Evolutionary conservation across 2,797 vertebrate genomes (phyloP).

Genomic region (Dallia pectoralis): DNA sequence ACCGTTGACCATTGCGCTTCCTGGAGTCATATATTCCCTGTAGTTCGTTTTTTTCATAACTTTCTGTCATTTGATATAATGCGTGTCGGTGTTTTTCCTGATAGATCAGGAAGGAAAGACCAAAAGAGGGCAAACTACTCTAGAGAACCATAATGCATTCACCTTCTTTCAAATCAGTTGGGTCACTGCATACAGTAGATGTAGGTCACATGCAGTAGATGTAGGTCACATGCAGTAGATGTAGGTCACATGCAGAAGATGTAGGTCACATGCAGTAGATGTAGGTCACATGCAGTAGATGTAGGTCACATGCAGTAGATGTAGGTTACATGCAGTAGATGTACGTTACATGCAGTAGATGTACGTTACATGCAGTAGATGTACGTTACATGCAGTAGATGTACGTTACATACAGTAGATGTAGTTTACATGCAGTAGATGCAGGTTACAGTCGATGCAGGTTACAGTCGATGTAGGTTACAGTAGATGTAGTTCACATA

Average conservation of each 20-base stretch:
- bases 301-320: not conserved
- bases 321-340: too few species aligned
- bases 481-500: not conserved
- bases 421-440: not conserved
- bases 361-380: not conserved
- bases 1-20: not conserved
- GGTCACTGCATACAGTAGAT: not conserved
- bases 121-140: not conserved
- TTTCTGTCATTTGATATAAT: not conserved
- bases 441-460: not conserved
- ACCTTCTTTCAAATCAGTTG: conserved; percentile 1
- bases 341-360: too few species aligned
- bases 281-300: not conserved
- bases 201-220: not conserved
- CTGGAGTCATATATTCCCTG: not conserved
- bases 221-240: not conserved
- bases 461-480: not conserved
- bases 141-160: not conserved
- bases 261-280: not conserved
- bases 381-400: not conserved
- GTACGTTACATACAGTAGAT: too few species aligned
- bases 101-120: not conserved
- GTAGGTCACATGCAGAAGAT: not conserved
- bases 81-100: not conserved
- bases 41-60: not conserved